phyloP scores from a whole-genome alignment of 1,140 invertebrate species.

The Leptonema lineaticorne region DNA sequence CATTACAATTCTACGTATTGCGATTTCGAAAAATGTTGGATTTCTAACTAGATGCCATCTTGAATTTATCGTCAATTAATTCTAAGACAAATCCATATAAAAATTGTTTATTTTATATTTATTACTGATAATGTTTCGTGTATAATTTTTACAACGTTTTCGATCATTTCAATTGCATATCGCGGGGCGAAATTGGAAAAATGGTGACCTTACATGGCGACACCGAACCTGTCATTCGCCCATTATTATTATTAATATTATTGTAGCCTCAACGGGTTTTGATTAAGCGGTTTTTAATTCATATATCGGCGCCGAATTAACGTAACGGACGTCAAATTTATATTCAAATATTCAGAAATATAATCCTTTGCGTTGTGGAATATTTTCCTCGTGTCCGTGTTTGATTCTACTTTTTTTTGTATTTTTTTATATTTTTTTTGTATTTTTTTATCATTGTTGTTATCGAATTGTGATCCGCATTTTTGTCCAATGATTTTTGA shows the following conservation, averaged over 20 bases:
- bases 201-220: background rate
- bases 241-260: background rate
- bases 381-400: background rate
- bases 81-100: too few species aligned
- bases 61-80: too few species aligned
- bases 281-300: background rate
- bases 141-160: too few species aligned
- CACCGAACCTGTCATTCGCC: slow-evolving; percentile 2
- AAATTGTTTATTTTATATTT: too few species aligned
- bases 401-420: background rate
- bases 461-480: background rate
- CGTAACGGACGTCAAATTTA: background rate
- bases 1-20: background rate
- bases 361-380: background rate
- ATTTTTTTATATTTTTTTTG: slow-evolving; percentile 2
- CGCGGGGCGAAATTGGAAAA: background rate
- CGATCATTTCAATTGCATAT: too few species aligned
- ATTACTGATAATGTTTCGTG: too few species aligned
- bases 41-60: too few species aligned
- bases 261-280: slow-evolving; percentile 7
- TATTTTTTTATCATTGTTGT: background rate
- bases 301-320: background rate
- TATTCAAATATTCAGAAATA: background rate
- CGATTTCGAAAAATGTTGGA: too few species aligned
- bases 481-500: background rate